These are phyloP conservation scores for Grallaria varia DNA, from an alignment of 2,113 vertebrate species.

Conservation along the genomic window DNA sequence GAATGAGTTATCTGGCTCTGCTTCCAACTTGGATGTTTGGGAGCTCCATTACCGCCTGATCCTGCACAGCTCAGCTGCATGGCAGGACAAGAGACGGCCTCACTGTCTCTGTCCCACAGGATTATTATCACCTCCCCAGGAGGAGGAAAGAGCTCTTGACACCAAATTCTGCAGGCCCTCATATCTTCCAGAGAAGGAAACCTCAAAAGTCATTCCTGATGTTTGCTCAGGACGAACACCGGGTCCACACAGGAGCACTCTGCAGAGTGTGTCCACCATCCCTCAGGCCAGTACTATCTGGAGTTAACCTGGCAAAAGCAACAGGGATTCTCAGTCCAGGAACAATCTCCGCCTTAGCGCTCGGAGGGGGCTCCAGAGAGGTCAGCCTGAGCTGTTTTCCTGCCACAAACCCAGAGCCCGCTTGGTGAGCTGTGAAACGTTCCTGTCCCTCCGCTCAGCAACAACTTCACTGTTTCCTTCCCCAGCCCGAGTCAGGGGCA, in stretches of 20 bases:
- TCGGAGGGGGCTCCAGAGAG: background rate
- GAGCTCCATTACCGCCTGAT: background rate
- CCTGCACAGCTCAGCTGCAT: background rate
- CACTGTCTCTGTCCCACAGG: fast-evolving
- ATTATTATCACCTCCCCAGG: background rate
- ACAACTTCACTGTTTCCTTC: conserved; percentile 57
- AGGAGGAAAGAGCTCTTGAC: background rate
- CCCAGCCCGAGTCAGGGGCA: background rate
- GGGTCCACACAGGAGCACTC: fast-evolving
- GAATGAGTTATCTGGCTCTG: fast-evolving
- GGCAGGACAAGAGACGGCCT: background rate
- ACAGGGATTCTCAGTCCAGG: conserved; percentile 16
- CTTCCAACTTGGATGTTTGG: background rate
- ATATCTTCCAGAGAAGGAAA: background rate
- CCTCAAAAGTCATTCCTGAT: background rate
- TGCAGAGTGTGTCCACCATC: too few species aligned
- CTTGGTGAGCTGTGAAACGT: background rate
- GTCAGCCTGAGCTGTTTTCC: conserved; percentile 6
- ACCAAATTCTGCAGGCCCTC: background rate
- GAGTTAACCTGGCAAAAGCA: conserved; percentile 5
- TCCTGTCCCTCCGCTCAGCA: fast-evolving
- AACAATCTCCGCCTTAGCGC: background rate
- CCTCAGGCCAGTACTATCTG: background rate
- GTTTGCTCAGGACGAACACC: fast-evolving
- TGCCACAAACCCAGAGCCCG: background rate